A percentile compares a stretch with the other conserved stretches of the same genome.
phyloP scores from a whole-genome alignment of 2,113 vertebrate species.

The Phalacrocorax carbo region DNA sequence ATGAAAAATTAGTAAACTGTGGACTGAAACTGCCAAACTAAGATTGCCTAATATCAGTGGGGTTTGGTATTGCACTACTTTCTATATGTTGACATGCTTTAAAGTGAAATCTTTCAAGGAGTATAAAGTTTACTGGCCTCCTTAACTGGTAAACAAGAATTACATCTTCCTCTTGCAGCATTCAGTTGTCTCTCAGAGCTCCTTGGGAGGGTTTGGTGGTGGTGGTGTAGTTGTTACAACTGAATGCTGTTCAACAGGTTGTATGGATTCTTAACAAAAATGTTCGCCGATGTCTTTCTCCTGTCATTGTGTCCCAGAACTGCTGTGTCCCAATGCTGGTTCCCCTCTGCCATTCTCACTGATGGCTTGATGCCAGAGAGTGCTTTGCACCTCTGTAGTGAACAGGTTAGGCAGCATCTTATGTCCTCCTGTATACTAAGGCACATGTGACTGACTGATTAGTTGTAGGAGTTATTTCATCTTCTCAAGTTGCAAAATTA shows the following conservation, averaged over 20 bases:
- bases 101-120: not conserved
- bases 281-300: not conserved
- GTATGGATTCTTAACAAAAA: not conserved
- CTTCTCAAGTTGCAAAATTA: not conserved
- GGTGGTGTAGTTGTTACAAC: not conserved
- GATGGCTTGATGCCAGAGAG: not conserved
- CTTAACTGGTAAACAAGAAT: not conserved
- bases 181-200: not conserved
- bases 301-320: fast-evolving
- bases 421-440: not conserved
- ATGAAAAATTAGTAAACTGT: not conserved
- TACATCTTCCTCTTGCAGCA: not conserved
- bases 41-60: not conserved
- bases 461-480: not conserved
- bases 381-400: not conserved
- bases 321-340: fast-evolving
- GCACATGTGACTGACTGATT: not conserved
- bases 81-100: not conserved
- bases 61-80: not conserved
- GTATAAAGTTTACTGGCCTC: not conserved
- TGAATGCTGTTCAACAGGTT: not conserved
- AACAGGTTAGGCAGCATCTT: not conserved
- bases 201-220: not conserved
- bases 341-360: not conserved
- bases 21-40: not conserved